A percentile compares a stretch with the other conserved stretches of the same genome.
Conservation (phyloP, 2,888 invertebrate genomes). For the Drosophila meridionalis region DNA sequence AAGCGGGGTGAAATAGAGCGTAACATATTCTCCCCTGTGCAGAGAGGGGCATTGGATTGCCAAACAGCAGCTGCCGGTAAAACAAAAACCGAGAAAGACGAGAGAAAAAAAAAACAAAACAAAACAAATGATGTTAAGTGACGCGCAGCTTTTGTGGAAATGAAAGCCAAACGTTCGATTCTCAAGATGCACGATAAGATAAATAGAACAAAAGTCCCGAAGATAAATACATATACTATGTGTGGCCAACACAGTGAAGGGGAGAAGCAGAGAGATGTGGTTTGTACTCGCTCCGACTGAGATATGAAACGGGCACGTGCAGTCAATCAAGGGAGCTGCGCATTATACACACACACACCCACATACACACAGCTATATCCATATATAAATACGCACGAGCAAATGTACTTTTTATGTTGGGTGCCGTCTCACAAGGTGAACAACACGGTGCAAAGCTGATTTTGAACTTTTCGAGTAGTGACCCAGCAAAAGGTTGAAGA, state of each 20-base stretch:
- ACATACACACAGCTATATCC: background rate
- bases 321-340: constrained; percentile 48
- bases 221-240: constrained; percentile 19
- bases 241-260: background rate
- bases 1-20: constrained; percentile 46
- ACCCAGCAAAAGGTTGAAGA: constrained; percentile 5
- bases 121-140: constrained; percentile 80
- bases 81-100: constrained; percentile 31
- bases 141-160: constrained; percentile 75
- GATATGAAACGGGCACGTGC: constrained; percentile 42
- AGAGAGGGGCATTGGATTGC: constrained; percentile 7
- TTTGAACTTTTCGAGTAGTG: constrained; percentile 17
- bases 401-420: constrained; percentile 10
- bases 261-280: constrained; percentile 1
- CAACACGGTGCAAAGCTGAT: constrained; percentile 10
- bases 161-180: constrained; percentile 65
- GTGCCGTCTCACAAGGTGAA: constrained; percentile 21
- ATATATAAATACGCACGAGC: background rate
- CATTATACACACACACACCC: background rate
- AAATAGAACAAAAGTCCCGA: constrained; percentile 68
- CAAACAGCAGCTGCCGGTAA: constrained; percentile 49
- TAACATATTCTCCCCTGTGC: constrained; percentile 27
- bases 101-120: constrained; percentile 30
- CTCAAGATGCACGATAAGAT: constrained; percentile 65
- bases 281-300: constrained; percentile 9